Evolutionary conservation across 2,113 vertebrate species (phyloP).

Genomic region (Pungitius pungitius): DNA sequence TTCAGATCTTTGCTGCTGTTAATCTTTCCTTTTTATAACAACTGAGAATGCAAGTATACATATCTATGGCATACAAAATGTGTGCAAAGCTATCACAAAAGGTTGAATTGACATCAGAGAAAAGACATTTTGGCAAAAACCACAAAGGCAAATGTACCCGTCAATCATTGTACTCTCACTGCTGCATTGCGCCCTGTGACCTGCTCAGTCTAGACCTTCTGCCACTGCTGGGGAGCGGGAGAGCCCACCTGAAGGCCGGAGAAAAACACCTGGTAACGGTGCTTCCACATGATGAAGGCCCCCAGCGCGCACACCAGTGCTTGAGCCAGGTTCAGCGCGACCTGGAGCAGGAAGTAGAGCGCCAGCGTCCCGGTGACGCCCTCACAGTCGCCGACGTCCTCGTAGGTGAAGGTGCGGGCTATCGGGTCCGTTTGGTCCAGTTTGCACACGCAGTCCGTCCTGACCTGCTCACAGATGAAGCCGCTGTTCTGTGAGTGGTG

Average conservation of each 20-base stretch:
- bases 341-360: conserved; percentile 89
- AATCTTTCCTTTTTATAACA: background rate
- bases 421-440: conserved; percentile 85
- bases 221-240: conserved; percentile 70
- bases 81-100: conserved; percentile 59
- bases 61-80: conserved; percentile 53
- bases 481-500: conserved; percentile 83
- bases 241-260: conserved; percentile 83
- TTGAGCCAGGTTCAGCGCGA: conserved; percentile 86
- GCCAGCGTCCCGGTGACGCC: conserved; percentile 81
- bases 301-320: conserved; percentile 85
- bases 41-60: conserved; percentile 30
- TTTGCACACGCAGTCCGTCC: conserved; percentile 83
- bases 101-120: conserved; percentile 19
- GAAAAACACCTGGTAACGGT: conserved; percentile 96
- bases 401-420: conserved; percentile 87
- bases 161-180: conserved; percentile 2
- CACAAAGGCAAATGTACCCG: conserved; percentile 21
- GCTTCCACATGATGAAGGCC: conserved; percentile 96
- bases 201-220: conserved; percentile 82
- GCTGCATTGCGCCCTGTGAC: background rate
- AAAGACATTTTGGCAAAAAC: conserved; percentile 41
- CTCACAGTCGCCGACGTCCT: conserved; percentile 81
- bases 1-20: background rate
- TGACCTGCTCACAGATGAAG: conserved; percentile 77